A percentile compares a stretch with the other conserved stretches of the same genome.
These are phyloP conservation scores for Callyntrura guangdongensis DNA, from an alignment of 2,888 invertebrate genomes.

Conservation along the genomic window DNA sequence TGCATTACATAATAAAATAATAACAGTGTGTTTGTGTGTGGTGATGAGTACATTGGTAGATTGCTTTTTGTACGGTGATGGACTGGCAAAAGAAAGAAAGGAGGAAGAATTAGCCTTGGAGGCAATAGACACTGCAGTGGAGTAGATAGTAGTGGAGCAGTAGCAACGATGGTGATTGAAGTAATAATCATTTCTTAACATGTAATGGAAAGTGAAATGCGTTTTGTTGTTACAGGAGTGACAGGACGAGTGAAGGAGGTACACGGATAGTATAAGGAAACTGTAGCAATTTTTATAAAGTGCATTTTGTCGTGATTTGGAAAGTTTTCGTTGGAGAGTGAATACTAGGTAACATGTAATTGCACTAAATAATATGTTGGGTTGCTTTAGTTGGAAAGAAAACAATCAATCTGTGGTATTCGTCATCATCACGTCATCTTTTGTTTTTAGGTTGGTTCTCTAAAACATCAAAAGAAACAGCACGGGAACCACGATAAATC, in stretches of 20 bases:
- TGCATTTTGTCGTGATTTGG: background rate
- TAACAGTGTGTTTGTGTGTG: slow-evolving; percentile 5
- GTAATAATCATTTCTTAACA: background rate
- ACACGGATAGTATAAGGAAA: background rate
- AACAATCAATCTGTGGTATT: slow-evolving; percentile 3
- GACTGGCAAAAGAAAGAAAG: slow-evolving; percentile 1
- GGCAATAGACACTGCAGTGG: slow-evolving; percentile 38
- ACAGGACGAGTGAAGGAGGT: background rate
- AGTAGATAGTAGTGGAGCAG: background rate
- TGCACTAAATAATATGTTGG: background rate
- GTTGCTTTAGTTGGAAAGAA: background rate
- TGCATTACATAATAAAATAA: slow-evolving; percentile 44
- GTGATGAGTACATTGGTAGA: background rate
- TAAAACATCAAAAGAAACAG: background rate
- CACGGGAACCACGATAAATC: background rate
- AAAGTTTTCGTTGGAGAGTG: background rate
- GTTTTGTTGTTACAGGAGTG: slow-evolving; percentile 29
- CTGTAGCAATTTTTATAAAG: slow-evolving; percentile 43
- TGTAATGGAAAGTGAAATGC: slow-evolving; percentile 43
- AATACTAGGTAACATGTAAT: background rate
- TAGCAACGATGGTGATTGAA: slow-evolving; percentile 13
- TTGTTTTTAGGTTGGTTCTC: slow-evolving; percentile 26
- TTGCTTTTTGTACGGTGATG: background rate
- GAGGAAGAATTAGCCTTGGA: slow-evolving; percentile 64
- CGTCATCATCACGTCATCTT: too few relatives aligned